Conservation (phyloP, 2,888 invertebrate genomes). For the Ophioninae sp. region DNA sequence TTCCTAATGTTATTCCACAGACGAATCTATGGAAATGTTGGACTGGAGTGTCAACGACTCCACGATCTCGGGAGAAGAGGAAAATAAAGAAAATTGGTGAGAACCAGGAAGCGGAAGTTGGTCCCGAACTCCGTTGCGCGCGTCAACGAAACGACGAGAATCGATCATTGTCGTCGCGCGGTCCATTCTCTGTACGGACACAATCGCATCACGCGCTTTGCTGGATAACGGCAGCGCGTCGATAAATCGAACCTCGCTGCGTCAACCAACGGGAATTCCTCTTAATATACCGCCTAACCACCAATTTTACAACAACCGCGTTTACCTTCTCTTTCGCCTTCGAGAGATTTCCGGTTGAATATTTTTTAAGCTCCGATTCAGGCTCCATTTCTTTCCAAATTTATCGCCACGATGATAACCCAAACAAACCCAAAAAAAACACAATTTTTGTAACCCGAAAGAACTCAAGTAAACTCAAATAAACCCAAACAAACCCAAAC, state of each 20-base stretch:
- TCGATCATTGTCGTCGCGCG: constrained; percentile 2
- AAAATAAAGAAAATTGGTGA: background rate
- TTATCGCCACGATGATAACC: too few species aligned
- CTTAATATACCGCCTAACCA: background rate
- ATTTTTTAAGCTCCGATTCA: background rate
- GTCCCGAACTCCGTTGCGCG: background rate
- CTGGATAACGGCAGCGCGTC: background rate
- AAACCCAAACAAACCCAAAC: too few species aligned
- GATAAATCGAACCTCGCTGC: constrained; percentile 12
- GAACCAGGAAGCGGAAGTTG: background rate
- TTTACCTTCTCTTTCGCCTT: background rate
- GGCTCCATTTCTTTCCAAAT: background rate
- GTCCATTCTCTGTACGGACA: background rate
- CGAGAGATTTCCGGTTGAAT: background rate
- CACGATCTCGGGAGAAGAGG: background rate
- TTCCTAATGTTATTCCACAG: background rate
- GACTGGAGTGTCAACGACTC: background rate
- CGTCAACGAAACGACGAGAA: background rate
- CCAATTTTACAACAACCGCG: background rate
- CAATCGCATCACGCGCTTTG: background rate
- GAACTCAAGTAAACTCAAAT: too few species aligned
- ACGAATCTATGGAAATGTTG: background rate
- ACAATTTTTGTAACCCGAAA: too few species aligned
- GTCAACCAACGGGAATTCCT: background rate
- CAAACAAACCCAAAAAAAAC: too few species aligned